Evolutionary conservation across 1,140 invertebrate species (phyloP).

Genomic region (Drosophila subpulchrella): DNA sequence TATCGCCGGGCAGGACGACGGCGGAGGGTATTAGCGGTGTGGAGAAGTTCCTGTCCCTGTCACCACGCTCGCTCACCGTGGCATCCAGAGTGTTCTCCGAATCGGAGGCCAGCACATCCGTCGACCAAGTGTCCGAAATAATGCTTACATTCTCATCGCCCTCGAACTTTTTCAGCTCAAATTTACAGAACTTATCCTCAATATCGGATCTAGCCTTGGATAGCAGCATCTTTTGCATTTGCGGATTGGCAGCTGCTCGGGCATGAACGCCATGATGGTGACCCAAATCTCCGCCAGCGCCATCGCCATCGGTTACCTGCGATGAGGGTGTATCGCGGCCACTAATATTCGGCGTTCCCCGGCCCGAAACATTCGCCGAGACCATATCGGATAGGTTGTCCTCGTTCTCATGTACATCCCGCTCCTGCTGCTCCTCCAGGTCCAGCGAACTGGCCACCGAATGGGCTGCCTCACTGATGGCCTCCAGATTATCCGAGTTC

Average conservation of each 20-base stretch:
- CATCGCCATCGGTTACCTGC: conserved; percentile 93
- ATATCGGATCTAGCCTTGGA: conserved; percentile 96
- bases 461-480: conserved; percentile 94
- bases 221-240: conserved; percentile 86
- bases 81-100: conserved; percentile 92
- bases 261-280: conserved; percentile 82
- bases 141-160: conserved; percentile 97
- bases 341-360: conserved; percentile 90
- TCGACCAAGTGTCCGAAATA: conserved; percentile 99
- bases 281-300: conserved; percentile 62
- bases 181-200: conserved; percentile 99
- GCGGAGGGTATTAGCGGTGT: conserved; percentile 82
- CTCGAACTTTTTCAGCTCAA: conserved; percentile 96
- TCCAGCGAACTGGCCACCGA: conserved; percentile 97
- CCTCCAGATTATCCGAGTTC: conserved; percentile 97
- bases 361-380: conserved; percentile 96
- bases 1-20: conserved; percentile 81
- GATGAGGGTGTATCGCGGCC: conserved; percentile 98
- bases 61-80: conserved; percentile 75
- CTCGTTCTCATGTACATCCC: conserved; percentile 86
- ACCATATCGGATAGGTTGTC: conserved; percentile 98
- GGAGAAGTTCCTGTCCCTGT: conserved; percentile 85
- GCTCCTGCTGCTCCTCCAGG: conserved; percentile 94
- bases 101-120: conserved; percentile 97
- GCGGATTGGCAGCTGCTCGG: conserved; percentile 84